Evolutionary conservation across 2,888 invertebrate species (phyloP).

Genomic region (Drosophila neotestacea): DNA sequence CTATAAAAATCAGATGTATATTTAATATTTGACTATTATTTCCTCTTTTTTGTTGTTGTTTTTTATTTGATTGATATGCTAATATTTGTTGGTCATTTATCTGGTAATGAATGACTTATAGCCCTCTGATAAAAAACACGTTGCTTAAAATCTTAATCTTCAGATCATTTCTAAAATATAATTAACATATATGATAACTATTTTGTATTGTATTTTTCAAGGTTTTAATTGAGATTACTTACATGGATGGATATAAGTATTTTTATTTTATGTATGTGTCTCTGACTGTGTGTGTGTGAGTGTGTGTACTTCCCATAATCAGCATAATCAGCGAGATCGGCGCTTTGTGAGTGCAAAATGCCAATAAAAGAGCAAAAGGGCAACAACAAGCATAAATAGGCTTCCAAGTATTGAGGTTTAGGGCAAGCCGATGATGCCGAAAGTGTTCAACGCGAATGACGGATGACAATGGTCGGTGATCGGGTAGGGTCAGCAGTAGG

Average conservation of each 20-base stretch:
- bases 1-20: too few species aligned
- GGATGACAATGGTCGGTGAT: conserved; percentile 44
- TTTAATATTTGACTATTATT: too few species aligned
- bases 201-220: conserved; percentile 6
- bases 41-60: too few species aligned
- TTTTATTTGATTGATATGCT: too few species aligned
- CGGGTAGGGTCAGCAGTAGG: conserved; percentile 43
- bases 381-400: conserved; percentile 38
- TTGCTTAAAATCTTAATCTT: not conserved
- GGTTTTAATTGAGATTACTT: conserved; percentile 13
- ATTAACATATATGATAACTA: not conserved
- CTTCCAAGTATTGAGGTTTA: conserved; percentile 64
- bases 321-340: conserved; percentile 80
- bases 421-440: conserved; percentile 45
- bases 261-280: not conserved
- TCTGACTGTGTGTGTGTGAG: conserved; percentile 3
- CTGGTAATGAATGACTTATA: too few species aligned
- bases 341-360: conserved; percentile 77
- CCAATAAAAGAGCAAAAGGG: conserved; percentile 63
- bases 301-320: conserved; percentile 64
- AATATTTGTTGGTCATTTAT: too few species aligned
- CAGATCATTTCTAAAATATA: not conserved
- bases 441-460: conserved; percentile 65
- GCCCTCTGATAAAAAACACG: not conserved
- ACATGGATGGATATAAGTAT: not conserved